A percentile compares a stretch with the other conserved stretches of the same genome.
These are phyloP conservation scores for Melikaiella ostensackeni DNA, from an alignment of 2,888 invertebrate genomes.

Conservation along the genomic window DNA sequence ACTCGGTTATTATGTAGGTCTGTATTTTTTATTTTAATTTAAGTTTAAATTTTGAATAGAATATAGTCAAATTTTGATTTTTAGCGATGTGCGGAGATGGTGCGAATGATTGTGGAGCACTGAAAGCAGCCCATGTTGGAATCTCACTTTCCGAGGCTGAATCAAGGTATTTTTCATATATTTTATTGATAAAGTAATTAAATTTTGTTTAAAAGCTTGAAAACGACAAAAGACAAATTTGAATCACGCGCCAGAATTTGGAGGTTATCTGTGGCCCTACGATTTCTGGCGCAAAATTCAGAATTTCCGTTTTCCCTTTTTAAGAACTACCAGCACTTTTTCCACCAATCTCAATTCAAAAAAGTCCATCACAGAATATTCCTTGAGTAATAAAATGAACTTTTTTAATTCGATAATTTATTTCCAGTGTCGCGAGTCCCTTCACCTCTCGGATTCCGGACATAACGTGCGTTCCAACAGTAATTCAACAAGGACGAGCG, in stretches of 20 bases:
- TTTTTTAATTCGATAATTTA: slow-evolving; percentile 48
- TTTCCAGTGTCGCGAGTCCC: slow-evolving; percentile 88
- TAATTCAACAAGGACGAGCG: slow-evolving; percentile 91
- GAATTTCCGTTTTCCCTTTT: neutral
- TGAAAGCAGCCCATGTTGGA: slow-evolving; percentile 92
- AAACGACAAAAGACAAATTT: no score
- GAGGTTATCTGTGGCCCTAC: no score
- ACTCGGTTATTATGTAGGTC: slow-evolving; percentile 83
- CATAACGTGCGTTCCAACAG: slow-evolving; percentile 88
- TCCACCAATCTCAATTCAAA: neutral
- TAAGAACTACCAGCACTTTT: neutral
- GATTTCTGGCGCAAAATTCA: neutral
- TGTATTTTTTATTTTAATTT: slow-evolving; percentile 46
- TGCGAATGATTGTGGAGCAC: slow-evolving; percentile 92
- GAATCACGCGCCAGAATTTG: no score
- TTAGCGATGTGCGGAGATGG: slow-evolving; percentile 85
- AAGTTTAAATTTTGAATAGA: neutral
- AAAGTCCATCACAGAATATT: no score
- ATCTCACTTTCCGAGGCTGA: slow-evolving; percentile 93
- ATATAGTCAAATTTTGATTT: slow-evolving; percentile 50
- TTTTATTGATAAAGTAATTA: neutral
- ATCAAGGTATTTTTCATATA: slow-evolving; percentile 78
- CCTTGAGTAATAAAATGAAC: neutral
- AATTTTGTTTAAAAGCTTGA: no score
- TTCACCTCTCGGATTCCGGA: slow-evolving; percentile 91